These are phyloP conservation scores for Acrobasis consociella DNA, from an alignment of 2,888 invertebrate species.

Conservation along the genomic window DNA sequence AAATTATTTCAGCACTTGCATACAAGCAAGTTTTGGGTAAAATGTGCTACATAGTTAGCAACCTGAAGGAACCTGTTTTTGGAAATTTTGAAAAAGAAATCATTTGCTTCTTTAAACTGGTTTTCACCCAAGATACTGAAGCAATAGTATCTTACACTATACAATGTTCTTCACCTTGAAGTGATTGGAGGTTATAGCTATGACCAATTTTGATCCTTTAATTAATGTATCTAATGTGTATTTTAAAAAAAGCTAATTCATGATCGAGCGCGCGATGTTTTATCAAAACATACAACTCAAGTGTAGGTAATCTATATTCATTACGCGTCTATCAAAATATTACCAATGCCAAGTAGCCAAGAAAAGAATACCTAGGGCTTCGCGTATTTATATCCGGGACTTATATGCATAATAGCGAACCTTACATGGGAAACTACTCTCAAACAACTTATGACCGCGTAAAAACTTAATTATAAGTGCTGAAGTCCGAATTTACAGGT, in stretches of 20 bases:
- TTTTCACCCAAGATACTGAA: too few relatives aligned
- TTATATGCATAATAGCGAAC: conserved; percentile 6
- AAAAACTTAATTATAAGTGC: neutral
- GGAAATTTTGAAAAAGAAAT: too few relatives aligned
- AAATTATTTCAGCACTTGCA: too few relatives aligned
- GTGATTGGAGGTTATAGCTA: too few relatives aligned
- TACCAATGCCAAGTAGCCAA: conserved; percentile 48
- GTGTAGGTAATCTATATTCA: conserved; percentile 22
- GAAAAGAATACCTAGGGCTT: conserved; percentile 55
- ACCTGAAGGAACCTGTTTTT: too few relatives aligned
- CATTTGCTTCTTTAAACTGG: too few relatives aligned
- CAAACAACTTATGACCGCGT: neutral
- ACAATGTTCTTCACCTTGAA: too few relatives aligned
- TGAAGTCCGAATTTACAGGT: neutral
- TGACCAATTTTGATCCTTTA: too few relatives aligned
- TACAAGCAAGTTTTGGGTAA: too few relatives aligned
- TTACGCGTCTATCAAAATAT: conserved; percentile 39
- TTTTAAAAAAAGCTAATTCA: neutral
- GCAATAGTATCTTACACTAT: too few relatives aligned
- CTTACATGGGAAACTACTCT: neutral
- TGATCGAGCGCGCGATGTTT: conserved; percentile 1
- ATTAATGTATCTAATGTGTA: neutral
- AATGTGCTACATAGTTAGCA: too few relatives aligned
- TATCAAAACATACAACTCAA: conserved; percentile 14
- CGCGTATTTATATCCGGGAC: conserved; percentile 27